phyloP scores from a whole-genome alignment of 2,113 vertebrate genomes.

The Saccopteryx leptura region DNA sequence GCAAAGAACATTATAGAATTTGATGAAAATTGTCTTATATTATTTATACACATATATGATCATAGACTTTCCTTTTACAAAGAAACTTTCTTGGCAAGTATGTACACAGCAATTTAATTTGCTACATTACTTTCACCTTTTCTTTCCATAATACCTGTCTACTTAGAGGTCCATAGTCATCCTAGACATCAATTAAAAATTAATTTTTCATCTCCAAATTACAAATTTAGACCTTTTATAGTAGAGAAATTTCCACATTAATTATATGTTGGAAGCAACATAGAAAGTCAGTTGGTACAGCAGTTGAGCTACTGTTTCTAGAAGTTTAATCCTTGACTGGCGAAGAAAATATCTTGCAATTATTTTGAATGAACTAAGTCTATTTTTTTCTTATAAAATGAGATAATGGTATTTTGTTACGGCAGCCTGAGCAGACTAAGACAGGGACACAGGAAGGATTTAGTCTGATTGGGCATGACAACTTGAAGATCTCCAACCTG shows the following conservation, averaged over 20 bases:
- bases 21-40: conserved; percentile 32
- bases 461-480: neutral
- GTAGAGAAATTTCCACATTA: conserved; percentile 20
- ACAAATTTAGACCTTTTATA: conserved; percentile 40
- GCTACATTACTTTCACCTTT: neutral
- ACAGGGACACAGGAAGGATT: neutral
- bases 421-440: neutral
- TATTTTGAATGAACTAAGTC: neutral
- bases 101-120: neutral
- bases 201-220: neutral
- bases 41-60: neutral
- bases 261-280: conserved; percentile 6
- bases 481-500: neutral
- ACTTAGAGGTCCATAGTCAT: neutral
- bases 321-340: neutral
- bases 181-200: neutral
- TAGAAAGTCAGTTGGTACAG: neutral
- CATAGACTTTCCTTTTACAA: conserved; percentile 48
- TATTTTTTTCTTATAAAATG: neutral
- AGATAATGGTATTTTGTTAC: conserved; percentile 25
- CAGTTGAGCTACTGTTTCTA: neutral
- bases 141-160: neutral
- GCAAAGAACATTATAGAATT: neutral
- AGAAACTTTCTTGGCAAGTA: neutral
- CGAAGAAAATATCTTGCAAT: neutral